Conservation (phyloP, 2,888 invertebrate species). For the Strigamia transsilvanica region DNA sequence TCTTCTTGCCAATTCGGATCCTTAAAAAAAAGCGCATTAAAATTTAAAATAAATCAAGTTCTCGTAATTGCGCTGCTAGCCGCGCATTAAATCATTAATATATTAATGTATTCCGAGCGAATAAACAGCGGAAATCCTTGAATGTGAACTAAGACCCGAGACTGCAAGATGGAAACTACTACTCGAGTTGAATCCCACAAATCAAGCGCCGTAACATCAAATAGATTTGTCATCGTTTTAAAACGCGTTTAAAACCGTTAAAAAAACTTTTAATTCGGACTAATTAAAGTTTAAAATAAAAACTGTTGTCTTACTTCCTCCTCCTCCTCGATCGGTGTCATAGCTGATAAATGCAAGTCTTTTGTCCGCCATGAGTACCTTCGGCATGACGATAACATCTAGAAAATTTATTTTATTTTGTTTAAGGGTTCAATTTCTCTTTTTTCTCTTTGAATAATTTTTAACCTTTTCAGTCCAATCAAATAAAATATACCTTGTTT, state of each 20-base stretch:
- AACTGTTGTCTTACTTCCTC: constrained; percentile 35
- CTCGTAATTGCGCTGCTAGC: neutral
- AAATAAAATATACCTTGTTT: constrained; percentile 29
- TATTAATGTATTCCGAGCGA: constrained; percentile 24
- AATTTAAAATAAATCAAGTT: constrained; percentile 11
- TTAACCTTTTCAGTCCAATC: neutral
- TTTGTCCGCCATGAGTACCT: constrained; percentile 45
- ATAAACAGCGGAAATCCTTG: constrained; percentile 46
- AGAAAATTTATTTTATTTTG: neutral
- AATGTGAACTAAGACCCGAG: constrained; percentile 28
- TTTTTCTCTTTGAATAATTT: constrained; percentile 10
- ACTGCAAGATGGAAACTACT: neutral
- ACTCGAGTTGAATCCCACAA: neutral
- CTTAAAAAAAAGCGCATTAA: neutral
- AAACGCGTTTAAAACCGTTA: neutral
- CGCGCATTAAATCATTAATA: constrained; percentile 1
- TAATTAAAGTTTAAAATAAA: constrained; percentile 13
- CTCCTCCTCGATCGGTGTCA: constrained; percentile 50
- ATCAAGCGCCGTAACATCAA: neutral
- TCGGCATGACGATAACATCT: constrained; percentile 48
- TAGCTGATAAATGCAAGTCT: constrained; percentile 50
- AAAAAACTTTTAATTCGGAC: neutral
- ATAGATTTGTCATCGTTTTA: neutral
- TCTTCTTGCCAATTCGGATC: constrained; percentile 40
- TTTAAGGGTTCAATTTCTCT: neutral